Conservation (phyloP, 2,888 invertebrate genomes). For the Prosopocoilus inquinatus region DNA sequence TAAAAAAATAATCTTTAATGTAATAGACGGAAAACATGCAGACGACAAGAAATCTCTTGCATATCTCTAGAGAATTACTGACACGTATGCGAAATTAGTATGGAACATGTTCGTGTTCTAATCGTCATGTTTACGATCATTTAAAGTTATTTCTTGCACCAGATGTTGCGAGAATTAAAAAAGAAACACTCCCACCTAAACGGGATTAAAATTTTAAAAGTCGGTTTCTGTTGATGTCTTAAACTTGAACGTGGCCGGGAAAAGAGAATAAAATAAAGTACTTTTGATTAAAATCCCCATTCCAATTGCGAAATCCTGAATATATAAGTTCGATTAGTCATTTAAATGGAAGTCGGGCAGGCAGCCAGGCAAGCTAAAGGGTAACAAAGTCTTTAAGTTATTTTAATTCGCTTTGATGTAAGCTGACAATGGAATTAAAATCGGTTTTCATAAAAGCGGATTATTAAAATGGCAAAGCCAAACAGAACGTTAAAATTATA, state of each 20-base stretch:
- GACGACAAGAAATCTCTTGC: constrained; percentile 5
- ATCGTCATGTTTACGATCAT: not conserved
- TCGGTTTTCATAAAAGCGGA: constrained; percentile 13
- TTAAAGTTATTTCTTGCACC: not conserved
- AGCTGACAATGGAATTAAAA: constrained; percentile 15
- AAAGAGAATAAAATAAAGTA: no score
- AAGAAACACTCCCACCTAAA: no score
- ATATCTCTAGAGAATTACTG: constrained; percentile 3
- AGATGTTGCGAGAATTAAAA: no score
- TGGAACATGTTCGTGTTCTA: constrained; percentile 1
- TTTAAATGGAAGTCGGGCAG: constrained; percentile 1
- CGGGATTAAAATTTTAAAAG: no score
- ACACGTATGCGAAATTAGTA: constrained; percentile 2
- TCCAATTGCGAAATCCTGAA: not conserved
- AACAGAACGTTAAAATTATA: not conserved
- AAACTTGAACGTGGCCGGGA: no score
- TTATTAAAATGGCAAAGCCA: constrained; percentile 14
- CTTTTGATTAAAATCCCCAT: constrained; percentile 1
- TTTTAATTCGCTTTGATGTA: constrained; percentile 16
- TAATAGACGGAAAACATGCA: constrained; percentile 44
- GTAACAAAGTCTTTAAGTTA: constrained; percentile 12
- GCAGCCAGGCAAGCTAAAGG: constrained; percentile 2
- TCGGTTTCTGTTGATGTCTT: no score
- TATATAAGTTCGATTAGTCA: constrained; percentile 4
- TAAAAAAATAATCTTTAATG: constrained; percentile 43